Percentiles rank a stretch among this genome's conserved stretches.
Evolutionary conservation across 2,797 vertebrate species (phyloP).

Genomic region (Pyrocephalus nanus): DNA sequence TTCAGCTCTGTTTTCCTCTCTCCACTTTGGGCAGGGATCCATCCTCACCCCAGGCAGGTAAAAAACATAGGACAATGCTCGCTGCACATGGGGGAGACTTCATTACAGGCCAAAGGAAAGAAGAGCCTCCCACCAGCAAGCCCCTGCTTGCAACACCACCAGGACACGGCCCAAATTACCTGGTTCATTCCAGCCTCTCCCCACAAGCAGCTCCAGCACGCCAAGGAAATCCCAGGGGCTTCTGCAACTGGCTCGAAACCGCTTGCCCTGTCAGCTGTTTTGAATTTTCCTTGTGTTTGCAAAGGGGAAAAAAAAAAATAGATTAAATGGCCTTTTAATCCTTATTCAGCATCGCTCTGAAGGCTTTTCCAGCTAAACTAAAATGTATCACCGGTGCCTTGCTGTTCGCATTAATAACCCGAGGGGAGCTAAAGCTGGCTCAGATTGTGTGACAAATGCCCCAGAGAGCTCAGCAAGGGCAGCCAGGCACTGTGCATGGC

Average conservation of each 20-base stretch:
- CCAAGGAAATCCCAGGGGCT: conserved; percentile 12
- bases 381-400: neutral
- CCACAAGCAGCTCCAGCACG: neutral
- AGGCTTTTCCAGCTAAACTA: conserved; percentile 3
- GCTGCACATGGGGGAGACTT: neutral
- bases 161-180: neutral
- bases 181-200: neutral
- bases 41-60: neutral
- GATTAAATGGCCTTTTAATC: conserved; percentile 14
- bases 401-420: neutral
- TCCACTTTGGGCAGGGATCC: neutral
- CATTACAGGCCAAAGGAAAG: neutral
- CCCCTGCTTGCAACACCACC: neutral
- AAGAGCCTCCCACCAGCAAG: neutral
- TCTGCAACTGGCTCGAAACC: neutral
- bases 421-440: neutral
- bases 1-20: neutral
- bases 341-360: neutral
- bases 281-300: conserved; percentile 40
- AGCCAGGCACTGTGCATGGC: neutral
- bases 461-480: neutral
- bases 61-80: neutral
- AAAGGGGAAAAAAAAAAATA: neutral
- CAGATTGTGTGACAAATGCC: neutral
- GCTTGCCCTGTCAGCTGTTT: conserved; percentile 33